These are phyloP conservation scores for Bombus affinis DNA, from an alignment of 1,140 invertebrate genomes.

Conservation along the genomic window DNA sequence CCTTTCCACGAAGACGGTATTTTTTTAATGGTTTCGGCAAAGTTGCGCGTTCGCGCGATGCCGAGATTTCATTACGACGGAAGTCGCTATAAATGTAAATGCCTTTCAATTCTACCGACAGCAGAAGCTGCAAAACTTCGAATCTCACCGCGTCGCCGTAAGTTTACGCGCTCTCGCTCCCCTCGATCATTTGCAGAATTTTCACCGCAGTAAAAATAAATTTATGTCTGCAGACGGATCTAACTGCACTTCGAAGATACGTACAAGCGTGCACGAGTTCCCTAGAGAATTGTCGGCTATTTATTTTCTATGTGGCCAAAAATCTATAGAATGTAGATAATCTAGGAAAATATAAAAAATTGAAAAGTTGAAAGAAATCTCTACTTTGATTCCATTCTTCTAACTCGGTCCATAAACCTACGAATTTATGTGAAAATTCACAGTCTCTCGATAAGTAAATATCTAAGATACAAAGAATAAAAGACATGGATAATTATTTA, in stretches of 20 bases:
- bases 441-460: too few relatives aligned
- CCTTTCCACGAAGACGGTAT: not conserved
- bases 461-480: too few relatives aligned
- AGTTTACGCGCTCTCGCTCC: not conserved
- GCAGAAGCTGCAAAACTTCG: not conserved
- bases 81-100: constrained; percentile 23
- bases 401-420: too few relatives aligned
- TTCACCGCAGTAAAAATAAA: constrained; percentile 6
- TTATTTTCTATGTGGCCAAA: too few relatives aligned
- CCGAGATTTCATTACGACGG: not conserved
- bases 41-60: too few relatives aligned
- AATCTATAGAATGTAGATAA: too few relatives aligned
- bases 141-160: not conserved
- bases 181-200: constrained; percentile 21
- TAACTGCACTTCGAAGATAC: not conserved
- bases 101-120: constrained; percentile 14
- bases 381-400: too few relatives aligned
- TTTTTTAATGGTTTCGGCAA: not conserved
- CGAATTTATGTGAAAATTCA: too few relatives aligned
- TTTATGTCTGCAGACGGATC: not conserved
- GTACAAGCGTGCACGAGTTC: not conserved
- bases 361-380: too few relatives aligned
- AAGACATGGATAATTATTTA: too few relatives aligned
- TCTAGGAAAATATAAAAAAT: too few relatives aligned
- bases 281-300: not conserved